Conservation (phyloP, 1,140 invertebrate species). For the Yoshiicerus persimilis region DNA sequence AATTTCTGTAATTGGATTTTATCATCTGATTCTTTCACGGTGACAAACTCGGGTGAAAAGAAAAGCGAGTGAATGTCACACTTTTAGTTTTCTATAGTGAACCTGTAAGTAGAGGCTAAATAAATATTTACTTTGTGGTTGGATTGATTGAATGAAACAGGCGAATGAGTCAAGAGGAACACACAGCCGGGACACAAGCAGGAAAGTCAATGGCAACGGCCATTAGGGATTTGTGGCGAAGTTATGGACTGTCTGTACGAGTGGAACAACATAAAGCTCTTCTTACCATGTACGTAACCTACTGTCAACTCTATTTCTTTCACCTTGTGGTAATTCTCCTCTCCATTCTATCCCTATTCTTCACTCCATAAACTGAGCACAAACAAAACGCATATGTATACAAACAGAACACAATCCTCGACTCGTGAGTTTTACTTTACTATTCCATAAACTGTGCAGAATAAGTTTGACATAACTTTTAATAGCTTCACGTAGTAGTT, state of each 20-base stretch:
- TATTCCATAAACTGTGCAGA: no score
- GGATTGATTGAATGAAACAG: conserved; percentile 28
- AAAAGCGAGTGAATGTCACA: background rate
- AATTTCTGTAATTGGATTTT: conserved; percentile 14
- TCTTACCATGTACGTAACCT: conserved; percentile 34
- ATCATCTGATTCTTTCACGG: background rate
- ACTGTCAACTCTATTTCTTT: background rate
- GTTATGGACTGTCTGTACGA: conserved; percentile 45
- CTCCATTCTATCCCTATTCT: no score
- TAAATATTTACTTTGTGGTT: conserved; percentile 18
- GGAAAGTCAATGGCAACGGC: conserved; percentile 45
- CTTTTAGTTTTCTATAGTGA: background rate
- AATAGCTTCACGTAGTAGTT: background rate
- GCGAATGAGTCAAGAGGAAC: conserved; percentile 43
- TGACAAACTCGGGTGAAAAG: background rate
- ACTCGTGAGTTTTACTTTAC: background rate
- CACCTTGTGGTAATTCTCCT: background rate
- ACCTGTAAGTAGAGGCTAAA: background rate
- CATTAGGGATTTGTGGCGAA: conserved; percentile 46
- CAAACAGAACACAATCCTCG: background rate
- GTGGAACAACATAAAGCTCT: conserved; percentile 45
- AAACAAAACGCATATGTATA: background rate
- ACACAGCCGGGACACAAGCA: conserved; percentile 35
- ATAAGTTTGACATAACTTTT: background rate
- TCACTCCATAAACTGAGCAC: background rate